phyloP scores from a whole-genome alignment of 2,888 invertebrate species.

The Cremastobaeus sp. region DNA sequence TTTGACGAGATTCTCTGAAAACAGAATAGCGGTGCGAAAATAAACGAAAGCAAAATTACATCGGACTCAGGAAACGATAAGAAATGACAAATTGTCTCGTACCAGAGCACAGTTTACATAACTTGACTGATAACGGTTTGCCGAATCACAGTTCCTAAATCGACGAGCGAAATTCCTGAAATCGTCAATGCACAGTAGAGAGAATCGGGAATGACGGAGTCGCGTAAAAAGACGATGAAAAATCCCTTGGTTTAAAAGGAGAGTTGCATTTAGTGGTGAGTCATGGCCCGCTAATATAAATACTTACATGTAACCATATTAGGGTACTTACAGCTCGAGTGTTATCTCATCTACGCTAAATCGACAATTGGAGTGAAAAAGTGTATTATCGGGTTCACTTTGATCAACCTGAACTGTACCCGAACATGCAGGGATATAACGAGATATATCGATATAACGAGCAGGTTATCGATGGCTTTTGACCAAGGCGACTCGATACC shows the following conservation, averaged over 20 bases:
- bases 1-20: slow-evolving; percentile 29
- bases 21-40: slow-evolving; percentile 15
- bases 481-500: background rate
- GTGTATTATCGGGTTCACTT: no score
- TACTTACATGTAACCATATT: slow-evolving; percentile 11
- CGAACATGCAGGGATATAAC: no score
- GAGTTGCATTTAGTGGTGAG: slow-evolving; percentile 34
- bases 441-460: no score
- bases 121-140: no score
- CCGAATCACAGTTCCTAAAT: no score
- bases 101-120: no score
- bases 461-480: no score
- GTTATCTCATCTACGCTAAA: background rate
- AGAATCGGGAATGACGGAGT: background rate
- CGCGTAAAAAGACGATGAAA: slow-evolving; percentile 8
- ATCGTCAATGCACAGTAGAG: no score
- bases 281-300: slow-evolving; percentile 25
- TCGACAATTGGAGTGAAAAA: background rate
- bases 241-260: slow-evolving; percentile 27
- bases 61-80: no score
- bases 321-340: background rate
- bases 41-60: no score
- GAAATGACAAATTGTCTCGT: no score
- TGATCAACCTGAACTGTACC: no score
- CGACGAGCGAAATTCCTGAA: background rate